phyloP scores from a whole-genome alignment of 2,797 vertebrate species.

The Ceyx erithaca region DNA sequence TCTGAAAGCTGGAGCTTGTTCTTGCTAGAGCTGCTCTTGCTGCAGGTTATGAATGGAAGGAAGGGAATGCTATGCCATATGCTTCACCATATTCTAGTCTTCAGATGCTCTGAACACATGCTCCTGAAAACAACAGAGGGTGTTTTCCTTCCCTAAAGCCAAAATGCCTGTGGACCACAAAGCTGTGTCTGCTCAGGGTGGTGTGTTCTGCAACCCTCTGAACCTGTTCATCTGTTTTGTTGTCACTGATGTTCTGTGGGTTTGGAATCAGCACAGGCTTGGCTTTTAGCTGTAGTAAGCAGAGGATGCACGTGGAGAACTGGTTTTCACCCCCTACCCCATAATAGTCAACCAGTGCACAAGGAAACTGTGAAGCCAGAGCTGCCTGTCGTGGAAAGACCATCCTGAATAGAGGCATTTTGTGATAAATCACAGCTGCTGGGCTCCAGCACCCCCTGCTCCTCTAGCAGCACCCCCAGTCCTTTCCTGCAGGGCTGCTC shows the following conservation, averaged over 20 bases:
- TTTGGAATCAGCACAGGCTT: fast-evolving
- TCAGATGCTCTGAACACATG: slow-evolving; percentile 59
- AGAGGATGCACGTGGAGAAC: neutral
- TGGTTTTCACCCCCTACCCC: neutral
- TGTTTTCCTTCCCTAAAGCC: slow-evolving; percentile 54
- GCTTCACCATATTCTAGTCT: slow-evolving; percentile 50
- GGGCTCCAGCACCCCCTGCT: no score
- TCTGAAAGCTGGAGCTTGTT: neutral
- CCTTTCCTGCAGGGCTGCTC: no score
- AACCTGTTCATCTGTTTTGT: neutral
- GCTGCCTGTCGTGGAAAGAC: neutral
- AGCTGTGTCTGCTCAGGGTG: neutral
- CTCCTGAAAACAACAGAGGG: slow-evolving; percentile 50
- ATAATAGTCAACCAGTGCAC: neutral
- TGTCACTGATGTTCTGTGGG: neutral
- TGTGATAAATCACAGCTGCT: neutral
- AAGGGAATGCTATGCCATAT: slow-evolving; percentile 45
- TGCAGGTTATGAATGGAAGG: slow-evolving; percentile 31
- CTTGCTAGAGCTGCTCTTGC: neutral
- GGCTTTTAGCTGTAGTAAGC: neutral
- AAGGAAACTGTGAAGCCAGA: neutral
- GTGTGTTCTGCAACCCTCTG: neutral
- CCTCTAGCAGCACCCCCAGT: no score
- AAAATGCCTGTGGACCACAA: neutral
- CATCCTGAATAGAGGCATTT: neutral